Conservation (phyloP, 2,888 invertebrate species). For the Aspidiotus destructor region DNA sequence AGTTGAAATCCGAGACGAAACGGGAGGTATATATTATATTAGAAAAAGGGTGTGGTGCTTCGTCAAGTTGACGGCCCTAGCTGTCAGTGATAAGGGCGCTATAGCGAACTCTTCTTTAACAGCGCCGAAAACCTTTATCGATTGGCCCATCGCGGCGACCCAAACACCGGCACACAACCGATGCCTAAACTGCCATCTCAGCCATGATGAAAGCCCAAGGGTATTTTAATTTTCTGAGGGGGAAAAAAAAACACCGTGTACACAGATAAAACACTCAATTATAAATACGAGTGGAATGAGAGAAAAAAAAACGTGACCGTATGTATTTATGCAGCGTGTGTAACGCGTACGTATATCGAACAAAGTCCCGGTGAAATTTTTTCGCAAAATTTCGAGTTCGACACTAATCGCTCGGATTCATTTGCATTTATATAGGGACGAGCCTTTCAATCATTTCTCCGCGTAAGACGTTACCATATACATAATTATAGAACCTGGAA, state of each 20-base stretch:
- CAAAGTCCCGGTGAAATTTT: no score
- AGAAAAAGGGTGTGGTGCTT: slow-evolving; percentile 31
- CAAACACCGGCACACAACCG: slow-evolving; percentile 25
- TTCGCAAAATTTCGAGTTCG: no score
- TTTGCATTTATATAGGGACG: no score
- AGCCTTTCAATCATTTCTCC: no score
- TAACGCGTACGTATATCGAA: no score
- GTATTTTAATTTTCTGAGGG: slow-evolving; percentile 5
- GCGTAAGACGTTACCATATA: no score
- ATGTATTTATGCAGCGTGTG: background rate
- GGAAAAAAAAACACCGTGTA: background rate
- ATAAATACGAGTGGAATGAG: slow-evolving; percentile 5
- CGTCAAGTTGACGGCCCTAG: slow-evolving; percentile 31
- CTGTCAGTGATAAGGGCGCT: slow-evolving; percentile 33
- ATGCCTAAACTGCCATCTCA: slow-evolving; percentile 29
- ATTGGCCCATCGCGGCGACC: slow-evolving; percentile 32
- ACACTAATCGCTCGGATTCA: no score
- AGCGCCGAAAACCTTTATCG: slow-evolving; percentile 32
- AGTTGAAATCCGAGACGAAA: slow-evolving; percentile 14
- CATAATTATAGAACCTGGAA: no score
- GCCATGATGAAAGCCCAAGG: slow-evolving; percentile 21
- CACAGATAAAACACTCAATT: slow-evolving; percentile 5
- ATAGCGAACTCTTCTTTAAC: slow-evolving; percentile 30
- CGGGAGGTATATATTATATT: slow-evolving; percentile 31
- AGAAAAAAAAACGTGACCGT: background rate